Evolutionary conservation across 2,888 invertebrate genomes (phyloP).

Genomic region (Caradrina clavipalpis): DNA sequence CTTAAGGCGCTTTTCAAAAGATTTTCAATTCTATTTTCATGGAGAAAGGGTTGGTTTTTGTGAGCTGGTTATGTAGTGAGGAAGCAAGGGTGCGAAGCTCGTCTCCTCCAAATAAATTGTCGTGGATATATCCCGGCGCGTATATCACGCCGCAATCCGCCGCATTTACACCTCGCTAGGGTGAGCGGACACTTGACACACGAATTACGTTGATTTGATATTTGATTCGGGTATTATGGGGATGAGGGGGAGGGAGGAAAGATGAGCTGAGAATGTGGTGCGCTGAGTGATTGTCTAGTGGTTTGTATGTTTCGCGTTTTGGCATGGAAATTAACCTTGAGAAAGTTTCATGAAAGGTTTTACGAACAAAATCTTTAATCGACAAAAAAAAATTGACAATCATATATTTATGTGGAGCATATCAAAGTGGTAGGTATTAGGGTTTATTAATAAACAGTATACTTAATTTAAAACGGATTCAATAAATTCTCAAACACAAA

Average conservation of each 20-base stretch:
- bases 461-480: not conserved
- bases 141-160: slow-evolving; percentile 85
- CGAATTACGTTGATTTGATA: slow-evolving; percentile 41
- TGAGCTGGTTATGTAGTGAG: slow-evolving; percentile 46
- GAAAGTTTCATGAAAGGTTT: not conserved
- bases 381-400: too few relatives aligned
- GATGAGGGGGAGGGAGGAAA: not conserved
- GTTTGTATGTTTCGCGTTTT: not conserved
- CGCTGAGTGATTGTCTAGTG: not conserved
- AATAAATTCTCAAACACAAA: not conserved
- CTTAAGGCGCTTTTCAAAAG: slow-evolving; percentile 7
- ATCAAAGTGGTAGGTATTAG: too few relatives aligned
- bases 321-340: not conserved
- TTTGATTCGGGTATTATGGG: slow-evolving; percentile 40
- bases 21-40: slow-evolving; percentile 26
- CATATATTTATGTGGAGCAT: too few relatives aligned
- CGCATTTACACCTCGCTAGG: slow-evolving; percentile 83
- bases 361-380: not conserved
- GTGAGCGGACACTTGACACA: slow-evolving; percentile 68
- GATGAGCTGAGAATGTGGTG: not conserved
- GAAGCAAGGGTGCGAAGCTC: slow-evolving; percentile 71
- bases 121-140: slow-evolving; percentile 82
- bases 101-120: slow-evolving; percentile 84
- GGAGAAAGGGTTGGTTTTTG: slow-evolving; percentile 49
- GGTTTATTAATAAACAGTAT: not conserved